Base-by-base conservation (phyloP, 2,113 vertebrate species). In the Sitta europaea region DNA sequence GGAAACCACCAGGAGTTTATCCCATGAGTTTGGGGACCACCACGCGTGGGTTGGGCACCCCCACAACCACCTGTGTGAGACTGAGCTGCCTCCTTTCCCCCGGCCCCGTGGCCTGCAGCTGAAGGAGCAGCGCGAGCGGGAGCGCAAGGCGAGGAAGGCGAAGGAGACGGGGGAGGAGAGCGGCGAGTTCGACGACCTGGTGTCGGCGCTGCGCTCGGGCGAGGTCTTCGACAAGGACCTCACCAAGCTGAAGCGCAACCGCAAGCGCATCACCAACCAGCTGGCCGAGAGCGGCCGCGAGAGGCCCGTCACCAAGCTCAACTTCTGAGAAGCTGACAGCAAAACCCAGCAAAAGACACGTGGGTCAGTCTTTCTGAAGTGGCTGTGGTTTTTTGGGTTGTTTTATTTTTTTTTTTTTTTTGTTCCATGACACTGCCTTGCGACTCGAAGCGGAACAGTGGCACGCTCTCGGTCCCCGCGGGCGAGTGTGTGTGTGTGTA, bases 221-320 rank as follows among this genome's bases (percentile, higher is more conserved):
- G 99, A 99, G 95, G 99, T 99, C 83, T 99, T 99, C 10, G 99
- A 99, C 98, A 99, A 99, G 97, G 99, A 99, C 98, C 98, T 99
- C 94, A 99, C 98, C 88, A 99, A 99, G 97, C 98, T 99, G 97
- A 99, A 99, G 86, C 98, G 99, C 88, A 99, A 99, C 94, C 99
- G 99, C 94, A 99, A 99, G 72, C 99, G 99, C 94, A 98, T 99
- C 73, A 98, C 98, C 98, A 99, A 93, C 98, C 99, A 99, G 97
- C 96, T 97, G 90, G 98, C 99, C 0, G 99, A 99, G 91, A 97
- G 98, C 7, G 93, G 98, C 96, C 98, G 99, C 25, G 99, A 99
- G 97, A 98, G 99, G 59, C 99, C 99, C 1, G 65, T 99, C 97
- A 99, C 99, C 17, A 99, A 99, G 96, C 99, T 99, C 90, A 99